Evolutionary conservation across 2,113 vertebrate species (phyloP), one percentile per base, ranked within the genome.

Genomic region (Archilochus colubris): DNA sequence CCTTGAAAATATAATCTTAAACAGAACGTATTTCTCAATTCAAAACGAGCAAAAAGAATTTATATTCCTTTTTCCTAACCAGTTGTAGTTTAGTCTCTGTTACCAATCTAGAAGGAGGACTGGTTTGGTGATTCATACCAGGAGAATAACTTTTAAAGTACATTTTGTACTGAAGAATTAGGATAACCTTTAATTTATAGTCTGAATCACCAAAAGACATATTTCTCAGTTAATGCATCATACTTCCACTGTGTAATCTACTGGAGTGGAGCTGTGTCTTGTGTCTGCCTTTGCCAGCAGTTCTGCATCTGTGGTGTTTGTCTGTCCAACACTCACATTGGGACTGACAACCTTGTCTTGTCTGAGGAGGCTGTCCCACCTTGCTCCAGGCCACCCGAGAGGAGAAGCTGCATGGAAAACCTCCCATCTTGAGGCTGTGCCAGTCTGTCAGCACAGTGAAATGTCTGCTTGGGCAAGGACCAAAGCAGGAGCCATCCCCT

Each of bases 151-250:
- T 91, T 93, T 91, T 67, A 67, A 91, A 91, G 53, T 77, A 95
- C 89, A 92, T 80, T 77, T 80, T 86, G 38, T 89, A 70, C 82
- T 77, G 48, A 63, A 86, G 76, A 82, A 85, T 91, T 62, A 89
- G 14, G 67, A 93, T 92, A 95, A 96, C 92, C 80, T 95, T 96
- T 95, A 95, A 91, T 88, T 96, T 95, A 80, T 64, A 74, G 59
- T 8, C 89, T 97, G 95, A 95, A 67, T 96, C 91, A 85, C 43
- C 87, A 83, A 88, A 89, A 94, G 53, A 40, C 66, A 68, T 82
- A 89, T 89, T 96, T 89, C 87, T 74, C 55, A 67, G 67, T 74
- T 80, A 84, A 57, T 77, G 48, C 38, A 82, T 91, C 84, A 53
- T 58, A 67, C 28, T 92, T 94, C 14, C 33, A 27, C 28, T 24